Percentiles rank a stretch among this genome's conserved stretches.
phyloP scores from a whole-genome alignment of 2,797 vertebrate genomes.

The Vireo griseus region DNA sequence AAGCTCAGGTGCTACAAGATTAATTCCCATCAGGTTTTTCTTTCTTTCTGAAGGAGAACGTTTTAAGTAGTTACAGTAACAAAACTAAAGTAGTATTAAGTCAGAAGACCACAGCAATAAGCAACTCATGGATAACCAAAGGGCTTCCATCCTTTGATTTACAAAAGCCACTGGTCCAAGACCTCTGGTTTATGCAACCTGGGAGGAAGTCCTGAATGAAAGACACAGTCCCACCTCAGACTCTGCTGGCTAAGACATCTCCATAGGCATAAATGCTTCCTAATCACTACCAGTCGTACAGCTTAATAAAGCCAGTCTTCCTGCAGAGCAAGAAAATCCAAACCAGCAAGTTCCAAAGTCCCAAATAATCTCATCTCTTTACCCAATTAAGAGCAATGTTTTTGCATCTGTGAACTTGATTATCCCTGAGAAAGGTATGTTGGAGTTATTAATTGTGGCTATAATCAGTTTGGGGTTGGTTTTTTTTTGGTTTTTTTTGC shows the following conservation, averaged over 20 bases:
- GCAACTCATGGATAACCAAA: neutral
- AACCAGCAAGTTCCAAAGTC: slow-evolving; percentile 33
- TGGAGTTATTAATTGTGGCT: neutral
- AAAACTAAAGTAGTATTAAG: neutral
- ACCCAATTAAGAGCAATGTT: neutral
- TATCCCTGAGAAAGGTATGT: neutral
- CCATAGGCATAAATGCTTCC: neutral
- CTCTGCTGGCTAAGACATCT: neutral
- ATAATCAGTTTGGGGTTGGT: neutral
- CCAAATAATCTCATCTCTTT: slow-evolving; percentile 38
- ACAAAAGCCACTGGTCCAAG: neutral
- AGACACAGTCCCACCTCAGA: neutral
- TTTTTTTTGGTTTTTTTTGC: neutral
- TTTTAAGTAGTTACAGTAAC: neutral
- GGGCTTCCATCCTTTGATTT: neutral
- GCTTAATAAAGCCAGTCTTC: slow-evolving; percentile 8
- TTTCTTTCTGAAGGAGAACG: neutral
- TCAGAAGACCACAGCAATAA: neutral
- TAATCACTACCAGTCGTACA: neutral
- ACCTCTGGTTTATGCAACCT: neutral
- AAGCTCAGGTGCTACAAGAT: neutral
- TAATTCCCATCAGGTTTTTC: neutral
- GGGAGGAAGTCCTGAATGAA: neutral
- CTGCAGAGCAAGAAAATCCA: slow-evolving; percentile 54
- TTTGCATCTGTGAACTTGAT: slow-evolving; percentile 2